phyloP scores from a whole-genome alignment of 2,113 vertebrate genomes.

The Canis aureus region DNA sequence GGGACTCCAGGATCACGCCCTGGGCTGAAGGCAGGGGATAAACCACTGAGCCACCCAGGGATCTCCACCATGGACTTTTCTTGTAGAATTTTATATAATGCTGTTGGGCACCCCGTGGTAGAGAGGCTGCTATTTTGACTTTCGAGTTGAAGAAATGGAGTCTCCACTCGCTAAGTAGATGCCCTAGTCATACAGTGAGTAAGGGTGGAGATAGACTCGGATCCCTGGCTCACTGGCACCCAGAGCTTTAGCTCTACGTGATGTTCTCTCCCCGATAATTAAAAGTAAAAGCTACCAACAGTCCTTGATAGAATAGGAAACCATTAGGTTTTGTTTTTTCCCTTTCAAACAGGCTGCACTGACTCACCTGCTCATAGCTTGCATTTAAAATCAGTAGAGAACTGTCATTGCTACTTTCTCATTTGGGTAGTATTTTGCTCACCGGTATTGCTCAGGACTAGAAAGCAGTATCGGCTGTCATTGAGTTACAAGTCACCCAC shows the following conservation, averaged over 20 bases:
- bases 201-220: neutral
- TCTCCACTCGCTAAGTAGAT: neutral
- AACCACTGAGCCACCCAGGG: no score
- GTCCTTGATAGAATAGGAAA: neutral
- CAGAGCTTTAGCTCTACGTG: neutral
- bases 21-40: no score
- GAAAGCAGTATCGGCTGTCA: neutral
- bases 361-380: neutral
- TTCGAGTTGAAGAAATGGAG: neutral
- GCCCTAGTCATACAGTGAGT: no score
- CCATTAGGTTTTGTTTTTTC: neutral
- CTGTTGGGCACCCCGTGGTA: neutral
- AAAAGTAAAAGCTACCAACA: neutral
- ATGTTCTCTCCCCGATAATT: neutral
- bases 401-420: rapidly evolving
- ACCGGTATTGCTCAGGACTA: neutral
- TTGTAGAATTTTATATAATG: rapidly evolving
- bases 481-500: neutral
- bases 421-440: neutral
- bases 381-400: neutral
- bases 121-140: neutral
- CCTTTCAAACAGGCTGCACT: neutral
- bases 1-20: no score
- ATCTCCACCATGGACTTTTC: neutral
- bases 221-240: no score